phyloP scores from a whole-genome alignment of 2,113 vertebrate genomes.

The Athene noctua region DNA sequence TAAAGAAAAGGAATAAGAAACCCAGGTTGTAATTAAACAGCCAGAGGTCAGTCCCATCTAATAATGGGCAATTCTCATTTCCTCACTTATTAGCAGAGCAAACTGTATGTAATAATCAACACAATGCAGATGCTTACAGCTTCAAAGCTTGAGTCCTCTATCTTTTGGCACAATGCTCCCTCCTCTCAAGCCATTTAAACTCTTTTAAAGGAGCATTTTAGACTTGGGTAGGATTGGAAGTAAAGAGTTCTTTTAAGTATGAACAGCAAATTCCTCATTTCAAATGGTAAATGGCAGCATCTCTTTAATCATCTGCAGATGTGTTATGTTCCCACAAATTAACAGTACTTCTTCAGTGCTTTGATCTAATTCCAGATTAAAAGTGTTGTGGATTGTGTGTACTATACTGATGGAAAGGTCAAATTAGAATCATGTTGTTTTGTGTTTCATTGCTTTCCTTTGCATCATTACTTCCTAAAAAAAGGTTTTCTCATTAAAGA shows the following conservation, averaged over 20 bases:
- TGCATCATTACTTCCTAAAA: not conserved
- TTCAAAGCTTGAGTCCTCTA: not conserved
- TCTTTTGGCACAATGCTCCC: not conserved
- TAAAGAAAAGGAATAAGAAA: not conserved
- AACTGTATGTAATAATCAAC: not conserved
- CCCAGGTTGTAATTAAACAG: not conserved
- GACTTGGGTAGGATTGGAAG: not conserved
- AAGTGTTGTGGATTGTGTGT: not conserved
- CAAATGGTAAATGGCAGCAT: not conserved
- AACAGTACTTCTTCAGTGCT: not conserved
- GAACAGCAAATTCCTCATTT: not conserved
- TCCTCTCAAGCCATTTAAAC: not conserved
- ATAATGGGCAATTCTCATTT: not conserved
- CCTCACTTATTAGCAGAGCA: not conserved
- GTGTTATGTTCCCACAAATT: not conserved
- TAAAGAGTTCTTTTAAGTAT: not conserved
- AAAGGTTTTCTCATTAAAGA: not conserved
- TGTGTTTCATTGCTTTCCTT: not conserved
- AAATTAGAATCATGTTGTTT: not conserved
- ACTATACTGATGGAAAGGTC: not conserved
- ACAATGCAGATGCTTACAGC: not conserved
- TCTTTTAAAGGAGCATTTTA: not conserved
- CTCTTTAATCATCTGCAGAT: constrained; percentile 8
- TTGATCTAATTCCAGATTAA: not conserved
- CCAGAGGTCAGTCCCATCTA: not conserved